phyloP scores from a whole-genome alignment of 2,113 vertebrate species.

The Siphamia tubifer region DNA sequence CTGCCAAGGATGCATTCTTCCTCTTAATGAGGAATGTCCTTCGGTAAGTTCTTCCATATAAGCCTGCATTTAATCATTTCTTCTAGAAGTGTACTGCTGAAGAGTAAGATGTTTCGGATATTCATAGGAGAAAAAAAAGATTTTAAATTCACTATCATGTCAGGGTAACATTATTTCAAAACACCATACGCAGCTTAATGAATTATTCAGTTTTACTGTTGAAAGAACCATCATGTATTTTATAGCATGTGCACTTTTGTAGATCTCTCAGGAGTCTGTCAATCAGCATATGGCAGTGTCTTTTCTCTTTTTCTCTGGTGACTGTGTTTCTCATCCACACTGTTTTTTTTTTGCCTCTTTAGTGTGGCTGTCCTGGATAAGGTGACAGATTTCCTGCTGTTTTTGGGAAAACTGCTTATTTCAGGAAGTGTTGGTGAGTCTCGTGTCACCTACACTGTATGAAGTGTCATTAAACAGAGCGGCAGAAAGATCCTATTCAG shows the following conservation, averaged over 20 bases:
- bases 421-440: slow-evolving; percentile 91
- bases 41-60: slow-evolving; percentile 78
- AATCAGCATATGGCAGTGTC: background rate
- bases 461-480: background rate
- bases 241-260: background rate
- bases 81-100: background rate
- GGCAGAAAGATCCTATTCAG: background rate
- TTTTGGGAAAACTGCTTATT: slow-evolving; percentile 93
- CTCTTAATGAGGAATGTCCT: slow-evolving; percentile 94
- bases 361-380: slow-evolving; percentile 95
- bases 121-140: too few relatives aligned
- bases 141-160: background rate
- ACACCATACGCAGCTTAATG: too few relatives aligned
- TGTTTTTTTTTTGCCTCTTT: slow-evolving; percentile 38
- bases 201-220: background rate
- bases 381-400: slow-evolving; percentile 92
- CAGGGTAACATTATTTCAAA: background rate
- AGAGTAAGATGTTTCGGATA: too few relatives aligned
- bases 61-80: background rate
- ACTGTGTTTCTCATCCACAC: background rate
- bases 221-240: background rate
- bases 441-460: background rate
- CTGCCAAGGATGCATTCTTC: slow-evolving; percentile 91
- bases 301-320: background rate
- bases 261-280: background rate